These are phyloP conservation scores for Vanessa atalanta DNA, from an alignment of 1,140 invertebrate species.

Conservation along the genomic window DNA sequence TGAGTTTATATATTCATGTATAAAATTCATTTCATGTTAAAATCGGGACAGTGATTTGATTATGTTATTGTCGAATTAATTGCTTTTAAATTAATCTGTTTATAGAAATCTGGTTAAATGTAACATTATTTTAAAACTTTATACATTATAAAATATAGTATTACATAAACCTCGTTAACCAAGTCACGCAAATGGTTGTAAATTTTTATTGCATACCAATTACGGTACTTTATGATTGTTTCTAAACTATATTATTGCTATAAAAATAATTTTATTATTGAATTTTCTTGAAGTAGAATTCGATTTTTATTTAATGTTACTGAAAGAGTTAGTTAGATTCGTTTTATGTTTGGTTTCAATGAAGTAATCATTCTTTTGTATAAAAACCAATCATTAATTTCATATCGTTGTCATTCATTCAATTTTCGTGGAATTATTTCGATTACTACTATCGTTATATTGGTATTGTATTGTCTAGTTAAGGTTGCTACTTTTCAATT, in stretches of 20 bases:
- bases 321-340: background rate
- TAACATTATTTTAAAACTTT: constrained; percentile 16
- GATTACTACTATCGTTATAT: too few species aligned
- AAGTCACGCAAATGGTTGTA: constrained; percentile 51
- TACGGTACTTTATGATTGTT: constrained; percentile 30
- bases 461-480: too few species aligned
- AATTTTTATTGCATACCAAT: constrained; percentile 46
- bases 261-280: constrained; percentile 17
- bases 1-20: too few species aligned
- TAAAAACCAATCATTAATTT: too few species aligned
- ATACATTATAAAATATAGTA: constrained; percentile 26
- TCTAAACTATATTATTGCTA: constrained; percentile 20
- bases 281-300: background rate
- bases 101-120: background rate
- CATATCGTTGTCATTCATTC: too few species aligned
- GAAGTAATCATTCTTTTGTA: too few species aligned
- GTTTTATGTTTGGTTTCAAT: background rate
- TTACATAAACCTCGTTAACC: constrained; percentile 59
- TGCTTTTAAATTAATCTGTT: background rate
- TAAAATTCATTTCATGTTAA: too few species aligned
- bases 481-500: too few species aligned
- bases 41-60: background rate
- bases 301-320: background rate
- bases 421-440: too few species aligned
- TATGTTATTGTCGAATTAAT: background rate